Conservation (phyloP, 2,797 vertebrate genomes). For the Scleropages formosus region DNA sequence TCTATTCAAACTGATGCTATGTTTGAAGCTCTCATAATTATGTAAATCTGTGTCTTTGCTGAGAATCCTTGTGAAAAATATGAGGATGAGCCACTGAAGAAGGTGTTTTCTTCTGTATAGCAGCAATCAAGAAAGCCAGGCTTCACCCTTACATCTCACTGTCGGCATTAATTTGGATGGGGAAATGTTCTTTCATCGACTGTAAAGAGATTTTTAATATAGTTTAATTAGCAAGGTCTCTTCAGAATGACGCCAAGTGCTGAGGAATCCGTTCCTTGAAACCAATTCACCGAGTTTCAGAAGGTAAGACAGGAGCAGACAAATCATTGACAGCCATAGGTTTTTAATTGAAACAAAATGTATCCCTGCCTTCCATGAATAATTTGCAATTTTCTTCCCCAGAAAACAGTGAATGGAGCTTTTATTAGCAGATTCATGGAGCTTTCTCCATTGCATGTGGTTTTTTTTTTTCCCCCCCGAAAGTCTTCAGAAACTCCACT, state of each 20-base stretch:
- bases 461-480: background rate
- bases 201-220: conserved; percentile 50
- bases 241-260: conserved; percentile 46
- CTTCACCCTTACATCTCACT: background rate
- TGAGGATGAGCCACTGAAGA: conserved; percentile 39
- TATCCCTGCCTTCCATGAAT: conserved; percentile 34
- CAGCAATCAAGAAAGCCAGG: conserved; percentile 40
- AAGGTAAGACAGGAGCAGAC: conserved; percentile 45
- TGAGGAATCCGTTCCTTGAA: conserved; percentile 55
- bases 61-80: background rate
- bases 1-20: background rate
- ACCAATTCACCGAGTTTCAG: conserved; percentile 54
- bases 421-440: conserved; percentile 39
- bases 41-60: background rate
- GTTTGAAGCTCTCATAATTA: background rate
- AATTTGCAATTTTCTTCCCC: conserved; percentile 44
- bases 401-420: conserved; percentile 37
- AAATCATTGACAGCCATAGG: conserved; percentile 49
- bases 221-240: conserved; percentile 51
- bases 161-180: conserved; percentile 43
- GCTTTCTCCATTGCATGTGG: background rate
- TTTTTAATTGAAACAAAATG: conserved; percentile 57
- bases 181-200: conserved; percentile 51
- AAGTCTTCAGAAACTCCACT: conserved; percentile 35
- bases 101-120: conserved; percentile 32